These are phyloP conservation scores for Dexiosoma caninum DNA, from an alignment of 2,888 invertebrate genomes.

Conservation along the genomic window DNA sequence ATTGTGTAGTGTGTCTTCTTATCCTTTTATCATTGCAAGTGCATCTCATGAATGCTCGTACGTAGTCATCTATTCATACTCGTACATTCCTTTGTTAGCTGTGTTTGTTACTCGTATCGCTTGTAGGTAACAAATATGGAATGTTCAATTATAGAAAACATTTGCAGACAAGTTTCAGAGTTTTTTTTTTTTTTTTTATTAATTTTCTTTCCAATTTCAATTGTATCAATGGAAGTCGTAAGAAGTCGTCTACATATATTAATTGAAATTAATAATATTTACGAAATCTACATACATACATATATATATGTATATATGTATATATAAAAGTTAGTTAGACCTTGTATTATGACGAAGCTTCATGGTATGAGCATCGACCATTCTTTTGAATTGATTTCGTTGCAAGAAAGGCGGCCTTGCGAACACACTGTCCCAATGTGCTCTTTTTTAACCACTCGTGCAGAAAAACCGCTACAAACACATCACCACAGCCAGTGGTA, in stretches of 20 bases:
- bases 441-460: slow-evolving; percentile 77
- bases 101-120: background rate
- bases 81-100: background rate
- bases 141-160: slow-evolving; percentile 11
- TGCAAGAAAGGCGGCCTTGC: slow-evolving; percentile 77
- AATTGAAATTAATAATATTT: background rate
- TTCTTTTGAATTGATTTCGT: slow-evolving; percentile 78
- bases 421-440: slow-evolving; percentile 76
- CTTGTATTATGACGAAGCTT: background rate
- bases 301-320: too few species aligned
- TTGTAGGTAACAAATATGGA: background rate
- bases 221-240: background rate
- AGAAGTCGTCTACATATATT: background rate
- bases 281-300: too few species aligned
- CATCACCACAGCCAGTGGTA: slow-evolving; percentile 81
- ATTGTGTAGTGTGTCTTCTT: slow-evolving; percentile 3
- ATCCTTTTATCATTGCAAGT: slow-evolving; percentile 32
- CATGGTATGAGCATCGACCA: slow-evolving; percentile 69
- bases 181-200: background rate
- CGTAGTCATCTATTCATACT: background rate
- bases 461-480: slow-evolving; percentile 81
- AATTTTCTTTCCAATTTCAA: background rate
- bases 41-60: background rate
- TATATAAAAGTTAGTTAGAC: too few species aligned
- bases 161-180: slow-evolving; percentile 13